Evolutionary conservation across 1,140 invertebrate genomes (phyloP).

Genomic region (Pentalonia nigronervosa): DNA sequence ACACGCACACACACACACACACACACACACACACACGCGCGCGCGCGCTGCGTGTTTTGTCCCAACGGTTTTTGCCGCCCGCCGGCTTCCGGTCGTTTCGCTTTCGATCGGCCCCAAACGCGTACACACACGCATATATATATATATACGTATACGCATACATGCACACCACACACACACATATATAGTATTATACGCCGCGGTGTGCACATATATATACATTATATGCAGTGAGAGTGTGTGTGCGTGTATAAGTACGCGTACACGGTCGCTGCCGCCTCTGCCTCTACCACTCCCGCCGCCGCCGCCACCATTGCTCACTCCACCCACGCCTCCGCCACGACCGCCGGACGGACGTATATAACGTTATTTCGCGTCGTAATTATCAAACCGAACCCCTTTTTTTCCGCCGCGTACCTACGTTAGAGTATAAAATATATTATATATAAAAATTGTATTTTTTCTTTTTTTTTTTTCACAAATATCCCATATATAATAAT

Average conservation of each 20-base stretch:
- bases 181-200: not conserved
- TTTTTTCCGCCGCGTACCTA: not conserved
- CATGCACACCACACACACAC: not conserved
- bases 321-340: not conserved
- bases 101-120: conserved; percentile 37
- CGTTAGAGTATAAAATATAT: not conserved
- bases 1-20: too few relatives aligned
- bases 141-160: not conserved
- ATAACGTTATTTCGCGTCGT: conserved; percentile 44
- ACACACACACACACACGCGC: not conserved
- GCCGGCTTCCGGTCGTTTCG: conserved; percentile 48
- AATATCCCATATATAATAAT: not conserved
- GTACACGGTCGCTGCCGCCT: not conserved
- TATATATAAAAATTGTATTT: not conserved
- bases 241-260: not conserved
- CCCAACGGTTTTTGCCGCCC: conserved; percentile 42
- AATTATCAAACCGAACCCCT: conserved; percentile 39
- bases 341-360: not conserved
- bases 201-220: not conserved
- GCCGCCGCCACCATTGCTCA: not conserved
- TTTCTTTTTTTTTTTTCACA: not conserved
- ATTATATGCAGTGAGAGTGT: not conserved
- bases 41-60: not conserved
- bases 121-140: not conserved
- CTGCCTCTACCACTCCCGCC: not conserved